Evolutionary conservation across 2,888 invertebrate genomes (phyloP), one percentile per base, ranked within the genome.

Genomic region (Xanthorhoe spadicearia): DNA sequence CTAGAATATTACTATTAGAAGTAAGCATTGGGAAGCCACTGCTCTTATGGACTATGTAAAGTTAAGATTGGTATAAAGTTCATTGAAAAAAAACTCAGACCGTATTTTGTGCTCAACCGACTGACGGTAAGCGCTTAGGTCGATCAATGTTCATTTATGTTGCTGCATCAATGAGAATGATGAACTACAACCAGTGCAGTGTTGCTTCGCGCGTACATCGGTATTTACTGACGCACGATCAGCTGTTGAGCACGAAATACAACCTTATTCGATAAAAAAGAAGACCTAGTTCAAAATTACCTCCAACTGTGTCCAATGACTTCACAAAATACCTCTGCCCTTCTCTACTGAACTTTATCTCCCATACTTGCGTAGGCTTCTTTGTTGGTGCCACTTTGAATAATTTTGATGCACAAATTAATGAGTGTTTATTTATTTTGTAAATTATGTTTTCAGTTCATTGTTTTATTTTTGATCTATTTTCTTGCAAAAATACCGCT

Each of bases 301-400:
- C 92, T 81, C 92, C 92, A 23, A 79, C 69, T 13, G 85, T 84
- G 56, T 91, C 89, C 76, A 92, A 77, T 3, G 82, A 65, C 77
- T 86, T 92, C 8, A 92, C 77, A 62, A 92, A 92, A 61, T 75
- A 77, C 74, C 92, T 85, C 64, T 92, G 90, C 0, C 87, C 88
- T 63, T 90, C 90, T 63, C 81, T 83, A 78, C 72, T 77, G 52
- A 92, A 81, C 71, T 69, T 85, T 7, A 91, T 68, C 77, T 87
- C 88, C 92, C 92, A 92, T 80, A 92, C 81, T 83, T 92, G 92
- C 57, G 86, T 80, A 19, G 73, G 83, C 38, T 68, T 60, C 19
- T 65, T 66, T 63, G 69, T 28, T 1, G 82, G 72, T 79, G 90
- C 90, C 90, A 90, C 90, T 85, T 87, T 91, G 88, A 80, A 54